phyloP scores from a whole-genome alignment of 2,888 invertebrate genomes.

The Ischnura elegans region DNA sequence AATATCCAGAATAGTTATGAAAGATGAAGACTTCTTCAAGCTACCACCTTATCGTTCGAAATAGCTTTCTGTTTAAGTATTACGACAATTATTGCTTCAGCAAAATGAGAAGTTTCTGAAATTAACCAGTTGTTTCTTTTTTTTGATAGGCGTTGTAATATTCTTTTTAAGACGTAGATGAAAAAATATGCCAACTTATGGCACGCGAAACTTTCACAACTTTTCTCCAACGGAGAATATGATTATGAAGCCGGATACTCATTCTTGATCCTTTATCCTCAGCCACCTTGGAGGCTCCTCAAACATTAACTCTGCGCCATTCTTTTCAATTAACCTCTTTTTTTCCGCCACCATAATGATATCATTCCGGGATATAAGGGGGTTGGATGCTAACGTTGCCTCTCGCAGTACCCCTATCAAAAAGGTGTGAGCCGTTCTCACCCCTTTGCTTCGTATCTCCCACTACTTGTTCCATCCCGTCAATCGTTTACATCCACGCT shows the following conservation, averaged over 20 bases:
- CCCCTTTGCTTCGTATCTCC: not conserved
- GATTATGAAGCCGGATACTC: not conserved
- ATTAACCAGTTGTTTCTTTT: too few species aligned
- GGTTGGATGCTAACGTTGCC: not conserved
- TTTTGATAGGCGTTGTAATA: too few species aligned
- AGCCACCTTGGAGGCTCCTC: not conserved
- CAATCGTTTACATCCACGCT: not conserved
- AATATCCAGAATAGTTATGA: too few species aligned
- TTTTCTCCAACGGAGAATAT: not conserved
- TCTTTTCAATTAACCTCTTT: constrained; percentile 29
- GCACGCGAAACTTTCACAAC: not conserved
- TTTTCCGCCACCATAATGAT: not conserved
- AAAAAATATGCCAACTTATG: not conserved
- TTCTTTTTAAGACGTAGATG: too few species aligned
- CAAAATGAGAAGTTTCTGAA: too few species aligned
- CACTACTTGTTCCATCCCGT: not conserved
- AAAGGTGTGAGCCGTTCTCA: not conserved
- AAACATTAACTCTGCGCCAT: not conserved
- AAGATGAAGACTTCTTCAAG: too few species aligned
- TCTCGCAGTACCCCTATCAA: not conserved
- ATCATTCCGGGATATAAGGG: not conserved
- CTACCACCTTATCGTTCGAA: too few species aligned
- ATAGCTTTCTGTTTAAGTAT: too few species aligned
- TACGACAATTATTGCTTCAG: too few species aligned
- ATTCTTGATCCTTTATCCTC: not conserved